Percentiles rank a stretch among this genome's conserved stretches.
Evolutionary conservation across 2,888 invertebrate species (phyloP).

Genomic region (Kryphioiulus occultus): DNA sequence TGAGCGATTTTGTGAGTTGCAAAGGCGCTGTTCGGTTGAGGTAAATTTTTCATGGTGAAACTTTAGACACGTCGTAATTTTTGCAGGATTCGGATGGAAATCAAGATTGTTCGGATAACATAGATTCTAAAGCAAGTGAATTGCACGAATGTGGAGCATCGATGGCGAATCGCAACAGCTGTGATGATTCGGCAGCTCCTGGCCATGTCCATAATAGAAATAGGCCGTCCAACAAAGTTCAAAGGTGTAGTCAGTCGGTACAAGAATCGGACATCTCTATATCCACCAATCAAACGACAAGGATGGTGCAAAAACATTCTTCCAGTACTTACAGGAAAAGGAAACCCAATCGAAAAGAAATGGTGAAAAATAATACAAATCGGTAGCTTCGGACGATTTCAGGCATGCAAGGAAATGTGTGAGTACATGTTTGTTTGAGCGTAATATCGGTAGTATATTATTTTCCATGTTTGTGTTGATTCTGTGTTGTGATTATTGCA

Average conservation of each 20-base stretch:
- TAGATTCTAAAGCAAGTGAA: not conserved
- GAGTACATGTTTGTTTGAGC: conserved; percentile 7
- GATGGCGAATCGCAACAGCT: not conserved
- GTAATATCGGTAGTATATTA: conserved; percentile 8
- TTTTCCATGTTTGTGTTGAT: conserved; percentile 3
- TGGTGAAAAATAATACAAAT: not conserved
- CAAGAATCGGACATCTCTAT: not conserved
- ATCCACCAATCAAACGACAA: not conserved
- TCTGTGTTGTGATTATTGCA: conserved; percentile 29
- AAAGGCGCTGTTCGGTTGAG: not conserved
- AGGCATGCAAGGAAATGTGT: not conserved
- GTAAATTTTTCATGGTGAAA: not conserved
- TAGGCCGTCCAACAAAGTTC: not conserved
- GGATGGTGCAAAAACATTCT: not conserved
- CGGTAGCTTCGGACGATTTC: conserved; percentile 33
- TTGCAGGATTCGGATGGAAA: conserved; percentile 31
- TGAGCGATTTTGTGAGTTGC: conserved; percentile 34
- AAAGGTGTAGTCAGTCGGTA: not conserved
- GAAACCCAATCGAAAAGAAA: conserved; percentile 17
- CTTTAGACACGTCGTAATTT: not conserved
- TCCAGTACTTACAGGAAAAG: not conserved
- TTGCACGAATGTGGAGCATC: not conserved
- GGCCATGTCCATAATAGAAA: not conserved
- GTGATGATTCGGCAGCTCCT: not conserved
- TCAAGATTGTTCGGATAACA: not conserved